Conservation (phyloP, 2,113 vertebrate species). For the Solea senegalensis region DNA sequence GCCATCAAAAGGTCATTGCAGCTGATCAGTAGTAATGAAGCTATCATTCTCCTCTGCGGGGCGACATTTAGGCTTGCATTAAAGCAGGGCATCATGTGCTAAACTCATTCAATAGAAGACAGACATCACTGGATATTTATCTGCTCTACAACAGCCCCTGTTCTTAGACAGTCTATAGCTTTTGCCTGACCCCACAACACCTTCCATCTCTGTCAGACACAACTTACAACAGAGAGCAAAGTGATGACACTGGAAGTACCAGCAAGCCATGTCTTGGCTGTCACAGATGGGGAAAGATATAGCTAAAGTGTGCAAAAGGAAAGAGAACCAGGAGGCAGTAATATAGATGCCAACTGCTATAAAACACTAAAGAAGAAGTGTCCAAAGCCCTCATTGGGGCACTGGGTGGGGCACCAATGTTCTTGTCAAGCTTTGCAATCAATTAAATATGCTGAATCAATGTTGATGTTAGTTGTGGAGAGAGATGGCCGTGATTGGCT, state of each 20-base stretch:
- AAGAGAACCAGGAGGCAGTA: too few relatives aligned
- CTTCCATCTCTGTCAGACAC: slow-evolving; percentile 27
- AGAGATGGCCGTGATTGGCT: too few relatives aligned
- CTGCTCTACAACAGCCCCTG: slow-evolving; percentile 34
- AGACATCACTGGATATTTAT: slow-evolving; percentile 45
- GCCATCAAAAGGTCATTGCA: slow-evolving; percentile 65
- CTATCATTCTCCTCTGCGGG: slow-evolving; percentile 38
- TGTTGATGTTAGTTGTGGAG: too few relatives aligned
- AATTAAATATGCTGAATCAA: too few relatives aligned
- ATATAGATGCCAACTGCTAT: too few relatives aligned
- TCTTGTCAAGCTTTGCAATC: too few relatives aligned
- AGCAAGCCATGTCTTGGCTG: background rate
- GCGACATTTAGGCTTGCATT: slow-evolving; percentile 58
- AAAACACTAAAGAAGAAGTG: too few relatives aligned
- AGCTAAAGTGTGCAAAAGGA: too few relatives aligned
- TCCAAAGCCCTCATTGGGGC: too few relatives aligned
- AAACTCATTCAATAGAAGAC: slow-evolving; percentile 36
- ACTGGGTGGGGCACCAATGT: too few relatives aligned
- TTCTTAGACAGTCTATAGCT: slow-evolving; percentile 49
- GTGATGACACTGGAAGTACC: background rate
- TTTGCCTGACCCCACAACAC: slow-evolving; percentile 29
- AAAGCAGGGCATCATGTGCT: slow-evolving; percentile 38
- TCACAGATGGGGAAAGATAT: too few relatives aligned
- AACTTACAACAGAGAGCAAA: slow-evolving; percentile 18
- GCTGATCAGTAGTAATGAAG: slow-evolving; percentile 63